Base-by-base conservation (phyloP, 2,797 vertebrate species). In the Ctenosaura bakeri region DNA sequence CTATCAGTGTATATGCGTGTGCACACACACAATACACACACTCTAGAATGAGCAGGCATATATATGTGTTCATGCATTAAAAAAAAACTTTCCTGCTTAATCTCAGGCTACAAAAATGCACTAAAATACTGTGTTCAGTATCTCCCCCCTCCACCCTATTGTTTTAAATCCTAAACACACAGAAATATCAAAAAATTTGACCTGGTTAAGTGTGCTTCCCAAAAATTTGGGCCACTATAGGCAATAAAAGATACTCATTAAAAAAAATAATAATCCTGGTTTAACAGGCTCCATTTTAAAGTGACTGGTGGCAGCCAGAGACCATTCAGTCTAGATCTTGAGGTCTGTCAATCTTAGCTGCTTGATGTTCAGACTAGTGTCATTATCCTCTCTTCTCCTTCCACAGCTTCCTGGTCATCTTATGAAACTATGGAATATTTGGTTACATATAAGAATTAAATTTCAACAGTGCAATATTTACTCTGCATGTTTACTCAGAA, bases 341-440 rank as follows among this genome's bases (percentile, higher is more conserved):
- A 89, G 50, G 54, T 35, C 80, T 89, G 71, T 89, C 81, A 83
- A 35, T 89, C 71, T 89, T 76, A 29, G 81, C 71, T 74, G 26
- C 35, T 74, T 29, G 77, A 50, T 83, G 24, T 76, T 62, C 26
- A 83, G 64, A 88, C 69, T n/a, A 83, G 54, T 80, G 20, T 12
- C 54, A 62, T 46, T 87, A n/a, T 59, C 73, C 54, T 8, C 42
- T 22, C 38, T 83, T 64, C 59, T n/a, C 42, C 64, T 46, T 46
- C 46, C 5, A 12, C 62, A 64, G 22, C 42, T 83, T 46, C 54
- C 56, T 38, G 0, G 1, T 46, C 62, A 50, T 77, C n/a, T 13
- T n/a, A 76, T 26, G 64, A 50, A 46, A 50, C 22, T 35, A 35
- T 66, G 32, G 22, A 71, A 29, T 71, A 80, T 71, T 81, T 88